A percentile compares a stretch with the other conserved stretches of the same genome.
Conservation (phyloP, 2,113 vertebrate genomes). For the Cnemophilus loriae region DNA sequence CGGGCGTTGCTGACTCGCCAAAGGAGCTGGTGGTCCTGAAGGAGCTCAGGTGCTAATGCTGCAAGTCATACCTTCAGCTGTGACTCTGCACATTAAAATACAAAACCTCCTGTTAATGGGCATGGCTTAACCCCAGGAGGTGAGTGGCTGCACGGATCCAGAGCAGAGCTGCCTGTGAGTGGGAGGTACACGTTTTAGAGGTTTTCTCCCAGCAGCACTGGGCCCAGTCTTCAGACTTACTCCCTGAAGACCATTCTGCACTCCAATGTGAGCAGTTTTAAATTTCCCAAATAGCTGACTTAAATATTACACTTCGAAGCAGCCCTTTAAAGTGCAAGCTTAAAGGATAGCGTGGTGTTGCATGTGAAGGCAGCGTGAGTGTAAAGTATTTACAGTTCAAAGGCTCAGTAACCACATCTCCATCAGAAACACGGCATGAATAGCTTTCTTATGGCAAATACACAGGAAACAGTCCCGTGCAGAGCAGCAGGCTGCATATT, state of each 20-base stretch:
- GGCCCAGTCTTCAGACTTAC: neutral
- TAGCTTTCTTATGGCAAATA: neutral
- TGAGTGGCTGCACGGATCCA: neutral
- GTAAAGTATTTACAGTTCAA: conserved; percentile 2
- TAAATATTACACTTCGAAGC: neutral
- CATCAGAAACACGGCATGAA: neutral
- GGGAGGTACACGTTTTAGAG: neutral
- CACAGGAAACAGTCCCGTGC: neutral
- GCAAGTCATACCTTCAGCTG: neutral
- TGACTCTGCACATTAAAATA: neutral
- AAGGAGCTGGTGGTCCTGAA: neutral
- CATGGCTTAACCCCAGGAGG: neutral
- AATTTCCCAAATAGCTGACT: neutral
- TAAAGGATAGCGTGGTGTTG: neutral
- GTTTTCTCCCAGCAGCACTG: neutral
- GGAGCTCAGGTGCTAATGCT: neutral
- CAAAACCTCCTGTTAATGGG: neutral
- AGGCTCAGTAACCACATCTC: conserved; percentile 17
- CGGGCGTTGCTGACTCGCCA: neutral
- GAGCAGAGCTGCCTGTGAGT: neutral
- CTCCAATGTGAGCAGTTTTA: neutral
- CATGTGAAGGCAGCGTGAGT: neutral
- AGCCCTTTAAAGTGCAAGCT: neutral
- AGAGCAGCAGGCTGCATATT: neutral
- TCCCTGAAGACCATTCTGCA: neutral